Evolutionary conservation across 2,113 vertebrate genomes (phyloP), one percentile per base, ranked within the genome.

Genomic region (Prinia subflava): DNA sequence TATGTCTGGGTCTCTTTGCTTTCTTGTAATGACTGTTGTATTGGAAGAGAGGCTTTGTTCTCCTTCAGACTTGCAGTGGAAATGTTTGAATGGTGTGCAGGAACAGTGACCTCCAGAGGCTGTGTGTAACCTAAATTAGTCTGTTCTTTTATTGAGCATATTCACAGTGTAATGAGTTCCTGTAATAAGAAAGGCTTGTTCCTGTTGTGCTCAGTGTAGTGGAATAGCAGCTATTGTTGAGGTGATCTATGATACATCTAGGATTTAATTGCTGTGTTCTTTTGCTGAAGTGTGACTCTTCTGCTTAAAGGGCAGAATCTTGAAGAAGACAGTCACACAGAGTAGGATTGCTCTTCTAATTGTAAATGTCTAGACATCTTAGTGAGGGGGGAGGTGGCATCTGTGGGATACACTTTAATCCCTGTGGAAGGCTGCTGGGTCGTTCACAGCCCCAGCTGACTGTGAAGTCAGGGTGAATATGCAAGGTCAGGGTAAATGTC

Each of bases 211-310:
- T 89, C 15, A 2, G 33, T 62, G 56, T 39, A 55, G 44, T 60
- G 22, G 47, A 46, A 15, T n/a, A 65, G 59, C 63, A 83, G 4
- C 59, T 83, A 0, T 50, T 75, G 56, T 63, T 87, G 78, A 59
- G 42, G 65, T 71, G 52, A 35, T 39, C 15, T 41, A 0, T 33
- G 22, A n/a, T 41, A 24, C 1, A 11, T 7, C 7, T 10, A 14
- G 25, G 49, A 64, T 69, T 95, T 87, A 57, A 18, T 78, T 4
- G 2, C 49, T 69, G 41, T 55, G 35, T 52, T 71, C 56, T 57
- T 90, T 65, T 41, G 46, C 67, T 60, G 1, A n/a, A 50, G 27
- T 24, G 14, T 22, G 63, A 24, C n/a, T 41, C 33, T 52, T 75
- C 28, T 68, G 4, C 52, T 37, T 33, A 28, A 37, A 44, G 50